Conservation (phyloP, 2,888 invertebrate genomes). For the Cheilosia scutellata region DNA sequence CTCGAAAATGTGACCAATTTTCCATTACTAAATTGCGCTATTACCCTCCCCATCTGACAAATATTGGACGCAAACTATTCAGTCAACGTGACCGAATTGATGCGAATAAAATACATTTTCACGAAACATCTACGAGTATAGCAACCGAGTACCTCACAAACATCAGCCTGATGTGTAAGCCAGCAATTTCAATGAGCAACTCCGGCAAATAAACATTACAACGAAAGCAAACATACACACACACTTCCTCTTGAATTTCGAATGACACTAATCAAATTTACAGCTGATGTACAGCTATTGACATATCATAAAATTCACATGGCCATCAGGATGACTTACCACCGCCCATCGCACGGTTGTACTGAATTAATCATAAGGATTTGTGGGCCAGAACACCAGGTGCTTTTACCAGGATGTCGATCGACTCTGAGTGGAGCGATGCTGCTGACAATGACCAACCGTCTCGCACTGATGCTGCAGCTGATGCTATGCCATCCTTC, state of each 20-base stretch:
- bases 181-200: conserved; percentile 44
- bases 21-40: conserved; percentile 52
- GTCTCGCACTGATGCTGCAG: conserved; percentile 9
- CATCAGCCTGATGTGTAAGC: background rate
- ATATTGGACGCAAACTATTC: conserved; percentile 23
- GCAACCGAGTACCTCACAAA: background rate
- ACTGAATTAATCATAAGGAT: conserved; percentile 69
- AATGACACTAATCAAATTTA: conserved; percentile 73
- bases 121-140: conserved; percentile 12
- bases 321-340: background rate
- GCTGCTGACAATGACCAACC: conserved; percentile 41
- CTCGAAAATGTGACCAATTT: background rate
- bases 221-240: conserved; percentile 8
- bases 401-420: conserved; percentile 35
- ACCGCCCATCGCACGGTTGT: conserved; percentile 7
- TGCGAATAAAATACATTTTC: conserved; percentile 44
- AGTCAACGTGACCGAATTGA: conserved; percentile 39
- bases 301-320: conserved; percentile 68
- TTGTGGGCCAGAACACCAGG: conserved; percentile 40
- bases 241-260: conserved; percentile 28
- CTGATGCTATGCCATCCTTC: conserved; percentile 45
- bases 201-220: conserved; percentile 47
- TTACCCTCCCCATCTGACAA: conserved; percentile 15
- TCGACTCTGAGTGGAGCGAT: conserved; percentile 15
- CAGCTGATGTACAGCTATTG: conserved; percentile 67